Percentiles rank a stretch among this genome's conserved stretches.
Evolutionary conservation across 2,888 invertebrate genomes (phyloP).

Genomic region (Megamerina dolium): DNA sequence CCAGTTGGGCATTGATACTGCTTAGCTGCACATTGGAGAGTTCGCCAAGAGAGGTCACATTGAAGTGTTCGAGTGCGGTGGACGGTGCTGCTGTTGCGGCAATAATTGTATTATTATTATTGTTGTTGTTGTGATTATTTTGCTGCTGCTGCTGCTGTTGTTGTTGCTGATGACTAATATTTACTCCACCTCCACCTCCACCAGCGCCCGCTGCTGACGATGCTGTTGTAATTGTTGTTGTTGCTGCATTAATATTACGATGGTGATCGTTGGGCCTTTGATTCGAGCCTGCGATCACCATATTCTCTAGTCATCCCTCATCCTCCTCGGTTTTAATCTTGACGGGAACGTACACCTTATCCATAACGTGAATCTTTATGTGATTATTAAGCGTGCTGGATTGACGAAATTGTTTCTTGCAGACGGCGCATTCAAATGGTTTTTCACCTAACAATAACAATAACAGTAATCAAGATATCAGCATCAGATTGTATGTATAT

Average conservation of each 20-base stretch:
- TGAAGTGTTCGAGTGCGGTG: constrained; percentile 34
- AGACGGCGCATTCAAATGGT: constrained; percentile 50
- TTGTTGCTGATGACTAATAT: constrained; percentile 22
- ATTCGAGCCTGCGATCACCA: constrained; percentile 44
- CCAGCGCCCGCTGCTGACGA: constrained; percentile 22
- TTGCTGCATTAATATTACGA: constrained; percentile 23
- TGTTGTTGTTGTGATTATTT: constrained; percentile 21
- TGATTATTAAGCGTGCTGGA: constrained; percentile 50
- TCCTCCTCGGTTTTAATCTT: constrained; percentile 50
- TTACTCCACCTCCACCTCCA: too few species aligned
- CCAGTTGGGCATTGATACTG: constrained; percentile 32
- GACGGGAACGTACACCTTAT: constrained; percentile 49
- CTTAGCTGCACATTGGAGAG: constrained; percentile 29
- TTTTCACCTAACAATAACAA: constrained; percentile 40
- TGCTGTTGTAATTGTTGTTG: constrained; percentile 28
- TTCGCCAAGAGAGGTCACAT: constrained; percentile 36
- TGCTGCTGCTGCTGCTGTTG: constrained; percentile 25
- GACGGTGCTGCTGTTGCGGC: constrained; percentile 25
- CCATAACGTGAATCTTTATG: constrained; percentile 50
- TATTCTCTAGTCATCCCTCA: constrained; percentile 48
- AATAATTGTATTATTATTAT: constrained; percentile 26
- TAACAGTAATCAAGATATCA: too few species aligned
- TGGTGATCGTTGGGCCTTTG: constrained; percentile 25
- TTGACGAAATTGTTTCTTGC: constrained; percentile 51
- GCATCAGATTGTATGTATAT: background rate